Evolutionary conservation across 2,888 invertebrate genomes (phyloP), one percentile per base, ranked within the genome.

Genomic region (Drepana falcataria): DNA sequence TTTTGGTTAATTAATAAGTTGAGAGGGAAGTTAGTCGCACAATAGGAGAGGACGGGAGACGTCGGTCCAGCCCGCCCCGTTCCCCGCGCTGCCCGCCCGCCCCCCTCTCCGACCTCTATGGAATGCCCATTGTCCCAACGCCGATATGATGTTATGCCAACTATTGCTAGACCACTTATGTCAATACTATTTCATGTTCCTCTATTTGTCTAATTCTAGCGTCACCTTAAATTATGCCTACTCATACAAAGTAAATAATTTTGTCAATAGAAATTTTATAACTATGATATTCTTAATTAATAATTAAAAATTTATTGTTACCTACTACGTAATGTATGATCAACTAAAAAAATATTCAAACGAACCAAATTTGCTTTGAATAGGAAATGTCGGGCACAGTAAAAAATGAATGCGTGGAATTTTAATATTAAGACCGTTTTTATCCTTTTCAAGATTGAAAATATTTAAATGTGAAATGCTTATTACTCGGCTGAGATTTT

Each of bases 121-220:
- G 87, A 85, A 87, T 86, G 87, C 77, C 86, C 83, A 85, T 87
- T 87, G 87, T 87, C 83, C 85, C 82, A 76, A 69, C 52, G 47
- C 69, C 79, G 79, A 82, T 81, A 83, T 81, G 77, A 85, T 84
- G 79, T 81, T 85, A 81, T 79, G 77, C 77, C 79, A 77, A 83
- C 78, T 83, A 83, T 79, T 75, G 77, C 79, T 75, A 74, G 79
- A 77, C 79, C 79, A 84, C 81, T 83, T 80, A 79, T 78, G 81
- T 81, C 79, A 81, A 83, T 79, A 83, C 69, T 66, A 44, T 44
- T 44, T 9, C 3, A 44, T 44, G 44, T 9, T 2, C 44, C 9
- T 44, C 9, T 44, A 74, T 73, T 72, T 72, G 72, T 71, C 70
- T 66, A 61, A 63, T 64, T 66, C 56, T 71, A 70, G 69, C 71